These are phyloP conservation scores for Ectemnius lituratus DNA, from an alignment of 2,888 invertebrate species.

Conservation along the genomic window DNA sequence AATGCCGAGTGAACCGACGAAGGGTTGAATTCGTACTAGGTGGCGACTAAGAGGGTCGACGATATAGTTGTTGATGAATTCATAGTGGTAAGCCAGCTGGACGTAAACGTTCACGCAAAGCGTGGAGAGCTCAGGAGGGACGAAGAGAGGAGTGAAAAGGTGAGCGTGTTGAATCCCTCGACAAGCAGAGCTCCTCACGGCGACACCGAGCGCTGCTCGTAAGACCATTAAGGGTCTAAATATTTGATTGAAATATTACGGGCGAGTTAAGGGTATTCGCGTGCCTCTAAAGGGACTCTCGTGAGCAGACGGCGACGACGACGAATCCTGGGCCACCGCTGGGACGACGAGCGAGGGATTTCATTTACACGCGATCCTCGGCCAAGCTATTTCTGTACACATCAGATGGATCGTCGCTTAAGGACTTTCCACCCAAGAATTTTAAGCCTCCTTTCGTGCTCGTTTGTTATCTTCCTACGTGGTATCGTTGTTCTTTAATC, in stretches of 20 bases:
- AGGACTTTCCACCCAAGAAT: constrained; percentile 24
- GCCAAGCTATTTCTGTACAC: constrained; percentile 18
- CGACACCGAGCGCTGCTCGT: constrained; percentile 29
- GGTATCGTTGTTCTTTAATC: constrained; percentile 19
- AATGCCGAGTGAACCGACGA: constrained; percentile 8
- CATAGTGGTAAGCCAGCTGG: constrained; percentile 62
- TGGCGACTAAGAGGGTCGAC: background rate
- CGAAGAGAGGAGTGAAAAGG: background rate
- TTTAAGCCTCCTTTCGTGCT: constrained; percentile 34
- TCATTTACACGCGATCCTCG: constrained; percentile 37
- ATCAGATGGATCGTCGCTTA: constrained; percentile 6
- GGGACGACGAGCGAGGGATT: constrained; percentile 32
- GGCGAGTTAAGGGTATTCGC: constrained; percentile 61
- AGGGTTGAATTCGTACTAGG: constrained; percentile 6
- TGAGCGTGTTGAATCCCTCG: constrained; percentile 1
- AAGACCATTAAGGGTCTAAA: constrained; percentile 69
- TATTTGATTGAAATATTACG: constrained; percentile 74
- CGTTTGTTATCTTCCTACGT: too few relatives aligned
- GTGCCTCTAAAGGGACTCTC: constrained; percentile 66
- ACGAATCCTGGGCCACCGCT: background rate
- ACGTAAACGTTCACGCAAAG: constrained; percentile 55
- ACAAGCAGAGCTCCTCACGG: constrained; percentile 10
- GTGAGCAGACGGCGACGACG: constrained; percentile 30
- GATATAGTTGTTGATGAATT: constrained; percentile 63
- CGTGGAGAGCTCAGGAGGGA: background rate